Conservation (phyloP, 2,113 vertebrate genomes). For the Lophochroa leadbeateri region DNA sequence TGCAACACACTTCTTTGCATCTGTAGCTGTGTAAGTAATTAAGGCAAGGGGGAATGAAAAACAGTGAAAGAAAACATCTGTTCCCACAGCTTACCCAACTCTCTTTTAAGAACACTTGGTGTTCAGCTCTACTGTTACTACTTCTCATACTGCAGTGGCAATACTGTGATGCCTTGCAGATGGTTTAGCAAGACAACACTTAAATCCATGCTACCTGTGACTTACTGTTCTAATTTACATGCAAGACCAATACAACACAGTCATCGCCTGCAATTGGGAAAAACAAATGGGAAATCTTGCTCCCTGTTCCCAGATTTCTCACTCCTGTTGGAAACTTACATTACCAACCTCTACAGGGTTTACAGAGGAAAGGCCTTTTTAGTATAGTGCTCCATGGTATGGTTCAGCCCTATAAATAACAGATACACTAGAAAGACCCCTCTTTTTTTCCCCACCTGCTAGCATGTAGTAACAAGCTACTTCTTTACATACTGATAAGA, state of each 20-base stretch:
- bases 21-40: background rate
- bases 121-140: background rate
- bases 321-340: background rate
- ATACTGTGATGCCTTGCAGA: accelerated
- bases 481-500: background rate
- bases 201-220: background rate
- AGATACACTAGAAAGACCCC: background rate
- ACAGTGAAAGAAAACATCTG: background rate
- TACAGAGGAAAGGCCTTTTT: background rate
- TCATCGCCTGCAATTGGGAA: background rate
- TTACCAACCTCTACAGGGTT: background rate
- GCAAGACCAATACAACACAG: background rate
- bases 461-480: background rate
- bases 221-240: background rate
- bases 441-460: accelerated
- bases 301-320: background rate
- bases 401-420: background rate
- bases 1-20: background rate
- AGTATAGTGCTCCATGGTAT: background rate
- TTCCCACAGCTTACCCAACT: background rate
- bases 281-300: background rate
- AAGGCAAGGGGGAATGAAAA: background rate
- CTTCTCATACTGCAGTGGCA: background rate
- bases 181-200: background rate
- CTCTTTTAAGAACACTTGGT: background rate